A percentile compares a stretch with the other conserved stretches of the same genome.
Evolutionary conservation across 35 echinoderm and acorn worm species (phyloP).

Genomic region (Ophioderma brevispina): DNA sequence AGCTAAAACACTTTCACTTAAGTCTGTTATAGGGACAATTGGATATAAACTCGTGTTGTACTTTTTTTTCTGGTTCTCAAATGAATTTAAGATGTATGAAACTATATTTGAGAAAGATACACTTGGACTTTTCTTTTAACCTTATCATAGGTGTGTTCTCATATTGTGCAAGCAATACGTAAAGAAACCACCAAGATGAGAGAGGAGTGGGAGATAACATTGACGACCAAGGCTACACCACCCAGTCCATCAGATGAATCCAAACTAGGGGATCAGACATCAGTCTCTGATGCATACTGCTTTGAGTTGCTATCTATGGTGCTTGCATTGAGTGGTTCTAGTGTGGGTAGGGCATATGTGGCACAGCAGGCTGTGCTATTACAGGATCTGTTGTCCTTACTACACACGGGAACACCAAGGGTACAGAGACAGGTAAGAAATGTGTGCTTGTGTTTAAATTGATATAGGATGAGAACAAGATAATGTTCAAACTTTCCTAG

Average conservation of each 20-base stretch:
- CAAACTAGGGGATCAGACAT: not conserved
- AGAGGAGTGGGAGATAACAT: constrained; percentile 86
- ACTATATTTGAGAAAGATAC: too few species aligned
- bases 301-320: constrained; percentile 99
- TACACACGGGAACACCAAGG: constrained; percentile 91
- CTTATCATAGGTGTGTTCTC: constrained; percentile 89
- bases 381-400: constrained; percentile 81
- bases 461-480: too few species aligned
- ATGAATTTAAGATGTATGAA: too few species aligned
- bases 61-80: too few species aligned
- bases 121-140: too few species aligned
- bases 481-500: too few species aligned
- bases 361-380: constrained; percentile 85
- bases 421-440: constrained; percentile 92
- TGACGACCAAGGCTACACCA: constrained; percentile 44
- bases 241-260: constrained; percentile 40
- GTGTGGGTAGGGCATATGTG: constrained; percentile 87
- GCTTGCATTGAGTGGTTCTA: constrained; percentile 88
- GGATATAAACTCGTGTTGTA: too few species aligned
- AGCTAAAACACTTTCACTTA: too few species aligned
- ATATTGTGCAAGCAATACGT: constrained; percentile 96
- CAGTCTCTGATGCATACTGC: constrained; percentile 90
- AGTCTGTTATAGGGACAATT: too few species aligned
- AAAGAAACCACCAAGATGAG: constrained; percentile 90
- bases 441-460: too few species aligned